phyloP scores from a whole-genome alignment of 2,888 invertebrate species.

The Dusona sp. region DNA sequence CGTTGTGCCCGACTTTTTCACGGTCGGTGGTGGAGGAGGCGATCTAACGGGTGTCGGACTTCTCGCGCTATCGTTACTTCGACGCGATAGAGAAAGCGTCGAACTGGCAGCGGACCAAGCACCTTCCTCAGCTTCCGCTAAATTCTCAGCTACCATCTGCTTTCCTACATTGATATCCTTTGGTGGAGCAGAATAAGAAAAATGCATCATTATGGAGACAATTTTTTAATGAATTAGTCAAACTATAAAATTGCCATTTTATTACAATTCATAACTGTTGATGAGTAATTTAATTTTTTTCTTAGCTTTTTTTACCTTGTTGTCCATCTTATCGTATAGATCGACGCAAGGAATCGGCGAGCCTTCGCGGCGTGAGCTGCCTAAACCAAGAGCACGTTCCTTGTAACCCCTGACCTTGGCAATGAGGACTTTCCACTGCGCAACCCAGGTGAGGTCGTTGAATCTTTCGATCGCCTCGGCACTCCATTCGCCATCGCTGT shows the following conservation, averaged over 20 bases:
- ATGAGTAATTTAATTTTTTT: neutral
- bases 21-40: conserved; percentile 79
- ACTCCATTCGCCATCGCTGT: conserved; percentile 80
- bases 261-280: neutral
- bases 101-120: conserved; percentile 76
- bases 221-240: neutral
- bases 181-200: neutral
- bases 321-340: conserved; percentile 89
- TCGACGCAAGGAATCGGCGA: conserved; percentile 92
- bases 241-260: too few species aligned
- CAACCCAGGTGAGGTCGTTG: conserved; percentile 85
- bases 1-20: conserved; percentile 12
- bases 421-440: conserved; percentile 92
- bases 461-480: conserved; percentile 76
- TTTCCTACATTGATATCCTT: conserved; percentile 88
- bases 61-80: conserved; percentile 76
- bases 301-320: conserved; percentile 83
- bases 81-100: conserved; percentile 76
- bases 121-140: conserved; percentile 84
- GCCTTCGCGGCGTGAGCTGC: conserved; percentile 87
- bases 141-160: conserved; percentile 87
- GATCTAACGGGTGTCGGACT: conserved; percentile 73
- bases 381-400: conserved; percentile 83
- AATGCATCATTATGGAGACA: neutral
- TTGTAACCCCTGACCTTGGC: conserved; percentile 91